Conservation (phyloP, 1,140 invertebrate genomes). For the Schlechtendalia chinensis region DNA sequence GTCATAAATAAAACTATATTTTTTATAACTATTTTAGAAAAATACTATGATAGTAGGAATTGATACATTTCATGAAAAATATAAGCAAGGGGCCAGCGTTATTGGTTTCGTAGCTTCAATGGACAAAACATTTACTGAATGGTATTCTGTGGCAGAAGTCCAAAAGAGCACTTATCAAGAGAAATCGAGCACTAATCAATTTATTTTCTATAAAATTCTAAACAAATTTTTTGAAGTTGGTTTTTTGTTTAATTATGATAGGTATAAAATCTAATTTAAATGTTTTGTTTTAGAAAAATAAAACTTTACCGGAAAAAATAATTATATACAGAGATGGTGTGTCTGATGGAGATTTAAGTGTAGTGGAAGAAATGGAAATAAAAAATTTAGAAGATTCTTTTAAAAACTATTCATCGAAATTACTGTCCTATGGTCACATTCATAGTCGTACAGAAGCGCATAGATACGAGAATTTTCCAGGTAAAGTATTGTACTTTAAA, state of each 20-base stretch:
- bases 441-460: slow-evolving; percentile 70
- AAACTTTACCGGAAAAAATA: slow-evolving; percentile 61
- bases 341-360: slow-evolving; percentile 77
- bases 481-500: too few relatives aligned
- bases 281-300: slow-evolving; percentile 56
- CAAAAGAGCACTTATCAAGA: slow-evolving; percentile 59
- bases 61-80: slow-evolving; percentile 79
- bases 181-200: slow-evolving; percentile 2
- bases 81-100: slow-evolving; percentile 64
- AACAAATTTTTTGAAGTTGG: not conserved
- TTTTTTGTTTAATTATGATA: not conserved
- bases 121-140: slow-evolving; percentile 65
- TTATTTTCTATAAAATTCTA: slow-evolving; percentile 6
- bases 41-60: slow-evolving; percentile 78
- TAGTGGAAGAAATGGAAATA: slow-evolving; percentile 66
- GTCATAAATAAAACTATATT: too few relatives aligned
- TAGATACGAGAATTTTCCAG: slow-evolving; percentile 66
- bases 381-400: slow-evolving; percentile 58
- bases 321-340: slow-evolving; percentile 78
- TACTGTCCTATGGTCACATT: slow-evolving; percentile 63
- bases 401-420: slow-evolving; percentile 7
- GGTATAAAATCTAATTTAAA: not conserved
- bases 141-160: slow-evolving; percentile 67
- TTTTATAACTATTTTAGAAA: slow-evolving; percentile 44
- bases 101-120: slow-evolving; percentile 77